Percentiles rank a stretch among this genome's conserved stretches.
phyloP scores from a whole-genome alignment of 1,140 invertebrate species.

The Drosophila chauvacae region DNA sequence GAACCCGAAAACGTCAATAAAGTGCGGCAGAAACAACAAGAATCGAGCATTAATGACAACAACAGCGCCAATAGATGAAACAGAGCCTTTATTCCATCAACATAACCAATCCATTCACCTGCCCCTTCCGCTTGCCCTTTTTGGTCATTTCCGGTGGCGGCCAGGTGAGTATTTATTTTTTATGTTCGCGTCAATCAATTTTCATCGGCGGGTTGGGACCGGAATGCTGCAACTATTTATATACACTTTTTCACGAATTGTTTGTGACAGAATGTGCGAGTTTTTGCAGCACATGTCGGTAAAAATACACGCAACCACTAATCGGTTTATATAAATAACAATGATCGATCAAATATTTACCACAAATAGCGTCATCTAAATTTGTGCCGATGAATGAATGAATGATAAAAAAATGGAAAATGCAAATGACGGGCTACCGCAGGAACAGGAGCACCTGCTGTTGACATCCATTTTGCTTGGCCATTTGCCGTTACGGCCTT shows the following conservation, averaged over 20 bases:
- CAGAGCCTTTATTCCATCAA: slow-evolving; percentile 27
- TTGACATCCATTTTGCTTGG: slow-evolving; percentile 65
- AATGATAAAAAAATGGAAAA: background rate
- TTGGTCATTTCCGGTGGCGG: slow-evolving; percentile 58
- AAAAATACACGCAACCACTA: slow-evolving; percentile 40
- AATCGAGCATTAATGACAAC: slow-evolving; percentile 49
- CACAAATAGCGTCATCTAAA: slow-evolving; percentile 27
- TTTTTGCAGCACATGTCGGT: slow-evolving; percentile 9
- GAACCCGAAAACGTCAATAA: slow-evolving; percentile 50
- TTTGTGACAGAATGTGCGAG: slow-evolving; percentile 27
- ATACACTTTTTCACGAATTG: slow-evolving; percentile 31
- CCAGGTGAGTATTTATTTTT: slow-evolving; percentile 34
- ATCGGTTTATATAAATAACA: slow-evolving; percentile 40
- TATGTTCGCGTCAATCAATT: slow-evolving; percentile 62
- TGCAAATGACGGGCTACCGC: slow-evolving; percentile 35
- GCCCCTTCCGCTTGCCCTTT: slow-evolving; percentile 18
- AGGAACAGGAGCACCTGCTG: slow-evolving; percentile 46
- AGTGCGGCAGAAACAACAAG: slow-evolving; percentile 33
- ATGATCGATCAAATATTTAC: slow-evolving; percentile 64
- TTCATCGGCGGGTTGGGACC: slow-evolving; percentile 22
- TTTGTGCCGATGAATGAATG: background rate
- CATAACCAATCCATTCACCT: slow-evolving; percentile 35
- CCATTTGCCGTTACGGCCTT: slow-evolving; percentile 50
- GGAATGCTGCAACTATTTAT: slow-evolving; percentile 32
- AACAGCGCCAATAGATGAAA: slow-evolving; percentile 34